Conservation (phyloP, 2,113 vertebrate genomes). For the Acinonyx jubatus region DNA sequence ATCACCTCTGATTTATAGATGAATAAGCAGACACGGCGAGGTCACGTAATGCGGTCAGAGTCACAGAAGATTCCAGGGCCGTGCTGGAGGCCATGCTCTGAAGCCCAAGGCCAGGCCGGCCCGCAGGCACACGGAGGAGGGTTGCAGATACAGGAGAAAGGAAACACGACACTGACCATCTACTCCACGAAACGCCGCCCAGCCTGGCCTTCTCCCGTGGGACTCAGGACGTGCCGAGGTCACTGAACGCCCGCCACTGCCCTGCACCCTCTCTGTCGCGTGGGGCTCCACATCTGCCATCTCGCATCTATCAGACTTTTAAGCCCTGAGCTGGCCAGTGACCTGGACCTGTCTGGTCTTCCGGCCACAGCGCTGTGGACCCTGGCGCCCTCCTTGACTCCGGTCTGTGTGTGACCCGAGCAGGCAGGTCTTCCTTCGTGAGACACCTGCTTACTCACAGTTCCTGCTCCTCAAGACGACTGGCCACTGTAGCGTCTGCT, state of each 20-base stretch:
- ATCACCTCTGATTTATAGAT: no score
- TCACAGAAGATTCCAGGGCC: not conserved
- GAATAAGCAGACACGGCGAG: not conserved
- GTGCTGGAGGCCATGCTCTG: not conserved
- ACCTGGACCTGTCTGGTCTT: fast-evolving
- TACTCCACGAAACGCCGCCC: fast-evolving
- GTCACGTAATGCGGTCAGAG: fast-evolving
- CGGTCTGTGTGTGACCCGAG: not conserved
- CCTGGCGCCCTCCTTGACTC: fast-evolving
- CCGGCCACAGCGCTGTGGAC: fast-evolving
- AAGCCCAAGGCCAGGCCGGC: not conserved
- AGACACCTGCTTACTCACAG: fast-evolving
- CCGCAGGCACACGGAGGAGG: not conserved
- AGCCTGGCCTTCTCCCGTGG: not conserved
- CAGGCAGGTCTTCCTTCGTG: fast-evolving
- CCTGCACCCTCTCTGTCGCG: fast-evolving
- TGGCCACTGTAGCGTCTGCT: fast-evolving
- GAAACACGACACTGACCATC: fast-evolving
- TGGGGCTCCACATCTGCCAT: not conserved
- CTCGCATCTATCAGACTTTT: fast-evolving
- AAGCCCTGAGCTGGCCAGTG: fast-evolving
- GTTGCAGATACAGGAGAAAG: not conserved
- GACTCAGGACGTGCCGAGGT: fast-evolving
- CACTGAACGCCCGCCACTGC: fast-evolving
- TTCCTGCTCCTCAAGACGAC: fast-evolving